phyloP scores from a whole-genome alignment of 2,797 vertebrate genomes.

The Rhinoraja longicauda region DNA sequence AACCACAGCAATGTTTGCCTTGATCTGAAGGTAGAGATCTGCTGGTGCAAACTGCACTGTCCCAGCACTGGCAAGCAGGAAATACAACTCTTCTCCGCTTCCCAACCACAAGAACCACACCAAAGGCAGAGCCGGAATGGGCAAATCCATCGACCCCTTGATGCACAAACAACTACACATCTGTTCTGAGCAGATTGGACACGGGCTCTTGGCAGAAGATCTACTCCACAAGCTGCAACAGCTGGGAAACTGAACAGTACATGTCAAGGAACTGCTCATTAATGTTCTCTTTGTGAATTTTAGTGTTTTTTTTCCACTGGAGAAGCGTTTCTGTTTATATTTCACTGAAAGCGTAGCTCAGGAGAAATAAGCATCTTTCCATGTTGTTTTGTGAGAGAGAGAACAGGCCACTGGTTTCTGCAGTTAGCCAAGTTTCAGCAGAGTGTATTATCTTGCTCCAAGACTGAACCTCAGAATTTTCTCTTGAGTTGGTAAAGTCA shows the following conservation, averaged over 20 bases:
- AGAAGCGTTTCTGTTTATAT: constrained; percentile 23
- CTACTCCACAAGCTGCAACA: not conserved
- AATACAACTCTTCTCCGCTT: constrained; percentile 17
- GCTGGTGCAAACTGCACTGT: not conserved
- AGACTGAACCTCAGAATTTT: not conserved
- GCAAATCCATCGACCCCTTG: constrained; percentile 18
- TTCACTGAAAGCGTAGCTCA: not conserved
- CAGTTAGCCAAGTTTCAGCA: not conserved
- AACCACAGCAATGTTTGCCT: not conserved
- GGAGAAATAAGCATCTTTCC: constrained; percentile 15
- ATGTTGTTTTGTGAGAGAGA: not conserved
- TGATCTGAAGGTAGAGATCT: not conserved
- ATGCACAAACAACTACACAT: constrained; percentile 30
- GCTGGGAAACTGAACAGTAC: constrained; percentile 32
- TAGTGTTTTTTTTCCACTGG: not conserved
- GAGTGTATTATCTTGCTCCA: not conserved
- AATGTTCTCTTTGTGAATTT: constrained; percentile 31
- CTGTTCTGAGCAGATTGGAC: constrained; percentile 36
- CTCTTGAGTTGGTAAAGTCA: too few relatives aligned
- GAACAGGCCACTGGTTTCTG: not conserved
- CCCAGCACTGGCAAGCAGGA: constrained; percentile 17
- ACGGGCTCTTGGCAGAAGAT: constrained; percentile 17
- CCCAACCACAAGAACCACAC: constrained; percentile 1
- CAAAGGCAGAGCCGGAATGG: constrained; percentile 25
- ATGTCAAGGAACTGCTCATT: constrained; percentile 22